Conservation (phyloP, 2,797 vertebrate genomes). For the Anas bahamensis region DNA sequence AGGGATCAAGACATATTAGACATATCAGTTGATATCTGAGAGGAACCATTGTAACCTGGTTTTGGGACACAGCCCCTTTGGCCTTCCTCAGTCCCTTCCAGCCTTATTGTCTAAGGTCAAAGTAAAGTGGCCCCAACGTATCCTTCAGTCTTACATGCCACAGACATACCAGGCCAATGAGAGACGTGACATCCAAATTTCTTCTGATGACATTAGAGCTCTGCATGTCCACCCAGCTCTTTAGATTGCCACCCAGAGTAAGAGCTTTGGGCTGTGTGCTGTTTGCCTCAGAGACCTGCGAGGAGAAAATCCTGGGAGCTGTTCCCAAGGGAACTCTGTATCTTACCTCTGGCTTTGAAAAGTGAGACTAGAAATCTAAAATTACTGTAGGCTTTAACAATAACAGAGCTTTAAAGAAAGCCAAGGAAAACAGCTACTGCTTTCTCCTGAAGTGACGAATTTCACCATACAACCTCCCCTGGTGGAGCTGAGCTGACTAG, state of each 20-base stretch:
- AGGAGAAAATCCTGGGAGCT: not conserved
- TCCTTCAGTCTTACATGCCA: fast-evolving
- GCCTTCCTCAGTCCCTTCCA: not conserved
- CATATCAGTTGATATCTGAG: not conserved
- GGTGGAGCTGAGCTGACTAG: fast-evolving
- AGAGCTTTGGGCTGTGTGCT: fast-evolving
- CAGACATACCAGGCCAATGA: not conserved
- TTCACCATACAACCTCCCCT: not conserved
- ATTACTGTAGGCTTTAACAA: not conserved
- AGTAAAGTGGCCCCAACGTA: not conserved
- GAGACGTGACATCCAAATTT: not conserved
- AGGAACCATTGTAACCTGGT: not conserved
- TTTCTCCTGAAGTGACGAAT: not conserved
- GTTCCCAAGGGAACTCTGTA: not conserved
- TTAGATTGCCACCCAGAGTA: not conserved
- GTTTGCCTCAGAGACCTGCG: not conserved
- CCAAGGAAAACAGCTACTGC: not conserved
- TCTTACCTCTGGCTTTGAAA: not conserved
- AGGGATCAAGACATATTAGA: not conserved
- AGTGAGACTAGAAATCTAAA: not conserved
- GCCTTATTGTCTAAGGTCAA: not conserved
- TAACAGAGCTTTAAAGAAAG: not conserved
- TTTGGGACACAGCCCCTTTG: not conserved
- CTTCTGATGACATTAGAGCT: not conserved
- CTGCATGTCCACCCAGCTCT: fast-evolving